phyloP scores from a whole-genome alignment of 2,797 vertebrate species.

The Aplochiton taeniatus region DNA sequence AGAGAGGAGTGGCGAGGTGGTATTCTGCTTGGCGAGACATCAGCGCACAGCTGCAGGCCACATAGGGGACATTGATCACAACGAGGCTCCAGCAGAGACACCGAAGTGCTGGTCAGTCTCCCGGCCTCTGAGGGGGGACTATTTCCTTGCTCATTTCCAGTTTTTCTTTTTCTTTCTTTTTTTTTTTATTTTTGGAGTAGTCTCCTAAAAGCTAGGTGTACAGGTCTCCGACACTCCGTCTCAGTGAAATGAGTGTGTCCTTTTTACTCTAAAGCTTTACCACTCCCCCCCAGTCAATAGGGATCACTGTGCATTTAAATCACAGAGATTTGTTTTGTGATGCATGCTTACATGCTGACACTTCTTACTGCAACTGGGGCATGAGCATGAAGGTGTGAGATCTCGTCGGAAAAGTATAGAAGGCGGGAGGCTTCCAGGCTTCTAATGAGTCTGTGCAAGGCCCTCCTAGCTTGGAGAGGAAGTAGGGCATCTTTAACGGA shows the following conservation, averaged over 20 bases:
- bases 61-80: neutral
- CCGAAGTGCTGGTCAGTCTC: neutral
- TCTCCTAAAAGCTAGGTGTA: too few species aligned
- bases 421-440: constrained; percentile 67
- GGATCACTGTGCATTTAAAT: constrained; percentile 51
- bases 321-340: constrained; percentile 60
- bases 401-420: constrained; percentile 70
- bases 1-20: neutral
- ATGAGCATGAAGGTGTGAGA: constrained; percentile 55
- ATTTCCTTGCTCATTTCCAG: too few species aligned
- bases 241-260: constrained; percentile 38
- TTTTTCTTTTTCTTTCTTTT: too few species aligned
- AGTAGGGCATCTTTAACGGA: constrained; percentile 61
- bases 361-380: constrained; percentile 59
- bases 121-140: neutral
- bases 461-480: constrained; percentile 66
- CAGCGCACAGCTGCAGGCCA: neutral
- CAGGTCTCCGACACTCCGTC: constrained; percentile 51
- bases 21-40: neutral
- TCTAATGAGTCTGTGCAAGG: constrained; percentile 71
- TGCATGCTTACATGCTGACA: constrained; percentile 74
- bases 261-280: neutral
- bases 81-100: neutral
- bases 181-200: too few species aligned
- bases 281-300: constrained; percentile 23